Evolutionary conservation across 2,888 invertebrate genomes (phyloP).

Genomic region (Ceraclea dissimilis): DNA sequence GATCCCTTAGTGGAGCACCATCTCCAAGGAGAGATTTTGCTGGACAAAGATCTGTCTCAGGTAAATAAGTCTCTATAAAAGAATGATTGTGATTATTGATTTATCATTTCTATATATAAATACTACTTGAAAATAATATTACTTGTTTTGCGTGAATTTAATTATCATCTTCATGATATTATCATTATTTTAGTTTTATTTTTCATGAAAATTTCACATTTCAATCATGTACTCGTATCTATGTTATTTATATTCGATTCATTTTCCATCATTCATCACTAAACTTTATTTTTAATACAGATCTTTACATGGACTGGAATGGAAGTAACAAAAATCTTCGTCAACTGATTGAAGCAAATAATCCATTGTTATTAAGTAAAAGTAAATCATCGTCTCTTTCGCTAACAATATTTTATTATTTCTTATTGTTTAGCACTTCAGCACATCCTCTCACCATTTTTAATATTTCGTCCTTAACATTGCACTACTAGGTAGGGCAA

Average conservation of each 20-base stretch:
- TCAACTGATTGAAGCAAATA: conserved; percentile 3
- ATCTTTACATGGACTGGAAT: conserved; percentile 2
- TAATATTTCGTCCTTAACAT: not conserved
- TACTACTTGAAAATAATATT: no score
- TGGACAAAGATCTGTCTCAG: conserved; percentile 66
- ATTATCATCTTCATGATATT: no score
- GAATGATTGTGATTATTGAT: no score
- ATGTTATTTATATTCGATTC: no score
- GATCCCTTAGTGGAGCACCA: conserved; percentile 64
- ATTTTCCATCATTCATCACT: not conserved
- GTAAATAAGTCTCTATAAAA: conserved; percentile 35
- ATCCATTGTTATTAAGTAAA: not conserved
- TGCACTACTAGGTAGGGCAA: no score
- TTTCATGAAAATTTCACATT: not conserved
- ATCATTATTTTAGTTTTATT: not conserved
- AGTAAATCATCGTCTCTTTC: conserved; percentile 1
- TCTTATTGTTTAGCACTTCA: not conserved
- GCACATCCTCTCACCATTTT: not conserved
- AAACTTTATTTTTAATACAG: not conserved
- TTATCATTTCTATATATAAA: no score
- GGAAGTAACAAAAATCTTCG: conserved; percentile 1
- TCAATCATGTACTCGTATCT: no score
- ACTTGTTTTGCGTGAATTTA: no score
- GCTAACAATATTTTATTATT: not conserved
- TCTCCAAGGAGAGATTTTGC: conserved; percentile 66